These are phyloP conservation scores for Poecile atricapillus DNA, from an alignment of 2,113 vertebrate species.

Conservation along the genomic window DNA sequence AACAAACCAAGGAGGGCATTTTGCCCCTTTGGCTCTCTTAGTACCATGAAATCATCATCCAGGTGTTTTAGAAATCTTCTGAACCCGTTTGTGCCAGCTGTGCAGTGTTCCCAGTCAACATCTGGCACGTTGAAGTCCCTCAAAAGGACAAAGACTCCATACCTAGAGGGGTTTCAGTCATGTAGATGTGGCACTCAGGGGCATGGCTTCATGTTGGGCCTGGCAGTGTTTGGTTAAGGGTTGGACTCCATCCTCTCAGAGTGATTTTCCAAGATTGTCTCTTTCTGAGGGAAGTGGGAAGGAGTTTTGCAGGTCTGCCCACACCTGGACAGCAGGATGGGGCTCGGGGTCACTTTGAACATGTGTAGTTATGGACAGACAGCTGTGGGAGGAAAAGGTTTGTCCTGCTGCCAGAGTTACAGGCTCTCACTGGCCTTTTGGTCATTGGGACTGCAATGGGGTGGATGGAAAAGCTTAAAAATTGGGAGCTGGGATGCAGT, in stretches of 20 bases:
- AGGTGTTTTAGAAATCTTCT: background rate
- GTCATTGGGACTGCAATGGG: accelerated
- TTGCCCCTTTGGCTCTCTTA: background rate
- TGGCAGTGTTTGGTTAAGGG: background rate
- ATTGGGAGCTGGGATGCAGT: background rate
- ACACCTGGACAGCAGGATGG: background rate
- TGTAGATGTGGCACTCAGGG: background rate
- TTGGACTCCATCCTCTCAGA: background rate
- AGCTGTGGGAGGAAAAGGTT: background rate
- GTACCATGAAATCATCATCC: background rate
- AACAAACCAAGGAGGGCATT: background rate
- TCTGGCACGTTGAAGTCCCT: background rate
- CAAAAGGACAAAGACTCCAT: background rate
- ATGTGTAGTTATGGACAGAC: accelerated
- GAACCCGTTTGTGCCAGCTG: background rate
- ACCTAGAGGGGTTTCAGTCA: background rate
- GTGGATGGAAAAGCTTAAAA: background rate
- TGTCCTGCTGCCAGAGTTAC: background rate
- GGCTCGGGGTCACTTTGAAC: background rate
- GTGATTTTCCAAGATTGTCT: background rate
- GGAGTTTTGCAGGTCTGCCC: background rate
- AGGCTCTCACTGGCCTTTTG: background rate
- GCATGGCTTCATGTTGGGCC: background rate
- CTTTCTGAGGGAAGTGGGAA: background rate
- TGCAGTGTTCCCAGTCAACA: background rate